Evolutionary conservation across 2,888 invertebrate genomes (phyloP).

Genomic region (Agrotis segetum): DNA sequence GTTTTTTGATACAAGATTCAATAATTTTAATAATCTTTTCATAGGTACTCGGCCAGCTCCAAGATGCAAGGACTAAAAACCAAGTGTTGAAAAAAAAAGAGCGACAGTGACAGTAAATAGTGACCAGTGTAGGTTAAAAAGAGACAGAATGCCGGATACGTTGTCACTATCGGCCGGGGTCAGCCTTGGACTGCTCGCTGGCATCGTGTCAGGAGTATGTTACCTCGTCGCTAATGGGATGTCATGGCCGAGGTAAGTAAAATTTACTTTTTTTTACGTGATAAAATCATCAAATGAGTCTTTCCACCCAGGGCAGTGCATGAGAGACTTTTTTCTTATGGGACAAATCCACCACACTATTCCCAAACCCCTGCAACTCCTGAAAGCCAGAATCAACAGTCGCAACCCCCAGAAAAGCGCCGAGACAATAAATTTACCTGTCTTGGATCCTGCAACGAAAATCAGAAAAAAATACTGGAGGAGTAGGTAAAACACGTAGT

Average conservation of each 20-base stretch:
- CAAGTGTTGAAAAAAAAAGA: conserved; percentile 30
- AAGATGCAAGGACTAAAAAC: conserved; percentile 30
- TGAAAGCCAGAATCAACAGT: too few species aligned
- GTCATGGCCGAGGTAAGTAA: conserved; percentile 89
- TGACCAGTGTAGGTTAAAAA: conserved; percentile 30
- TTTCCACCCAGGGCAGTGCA: too few species aligned
- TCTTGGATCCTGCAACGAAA: too few species aligned
- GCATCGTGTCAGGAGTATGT: conserved; percentile 93
- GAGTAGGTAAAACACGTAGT: too few species aligned
- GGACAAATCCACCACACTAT: too few species aligned
- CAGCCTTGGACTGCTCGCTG: conserved; percentile 92
- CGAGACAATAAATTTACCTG: too few species aligned
- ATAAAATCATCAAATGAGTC: too few species aligned
- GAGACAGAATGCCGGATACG: conserved; percentile 88
- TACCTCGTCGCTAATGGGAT: conserved; percentile 91
- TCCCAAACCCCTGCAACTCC: too few species aligned
- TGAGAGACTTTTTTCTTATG: too few species aligned
- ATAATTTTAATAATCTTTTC: neutral
- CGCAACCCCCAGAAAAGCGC: too few species aligned
- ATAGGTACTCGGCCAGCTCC: conserved; percentile 45
- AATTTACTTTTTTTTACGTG: neutral
- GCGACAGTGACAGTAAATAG: conserved; percentile 43
- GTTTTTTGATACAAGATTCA: neutral
- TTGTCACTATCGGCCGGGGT: conserved; percentile 91
- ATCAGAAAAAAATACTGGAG: too few species aligned